Percentiles rank a stretch among this genome's conserved stretches.
Evolutionary conservation across 2,888 invertebrate species (phyloP).

Genomic region (Terebella lapidaria): DNA sequence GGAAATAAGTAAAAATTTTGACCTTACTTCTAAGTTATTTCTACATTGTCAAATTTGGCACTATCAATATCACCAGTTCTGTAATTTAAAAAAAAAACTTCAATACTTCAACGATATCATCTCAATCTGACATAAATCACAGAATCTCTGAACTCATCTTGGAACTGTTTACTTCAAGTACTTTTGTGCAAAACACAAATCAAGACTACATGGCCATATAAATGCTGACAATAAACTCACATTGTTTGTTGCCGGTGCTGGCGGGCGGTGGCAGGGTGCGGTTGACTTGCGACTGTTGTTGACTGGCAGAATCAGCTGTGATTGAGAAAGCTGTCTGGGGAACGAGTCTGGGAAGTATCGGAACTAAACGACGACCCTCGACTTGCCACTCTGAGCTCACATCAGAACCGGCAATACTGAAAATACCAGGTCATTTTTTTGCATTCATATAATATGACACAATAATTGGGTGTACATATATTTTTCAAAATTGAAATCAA

Average conservation of each 20-base stretch:
- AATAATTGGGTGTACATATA: too few species aligned
- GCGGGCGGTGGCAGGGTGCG: constrained; percentile 46
- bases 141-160: too few species aligned
- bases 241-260: constrained; percentile 26
- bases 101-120: too few species aligned
- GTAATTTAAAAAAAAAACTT: too few species aligned
- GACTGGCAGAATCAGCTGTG: constrained; percentile 75
- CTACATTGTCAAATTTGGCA: too few species aligned
- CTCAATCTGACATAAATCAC: too few species aligned
- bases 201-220: neutral
- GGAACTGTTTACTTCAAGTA: too few species aligned
- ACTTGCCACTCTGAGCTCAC: constrained; percentile 71
- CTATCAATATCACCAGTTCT: too few species aligned
- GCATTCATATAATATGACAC: neutral
- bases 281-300: constrained; percentile 64
- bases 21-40: too few species aligned
- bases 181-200: too few species aligned
- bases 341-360: constrained; percentile 75
- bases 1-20: too few species aligned
- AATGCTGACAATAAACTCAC: constrained; percentile 19
- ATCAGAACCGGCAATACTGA: constrained; percentile 58
- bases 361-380: constrained; percentile 78
- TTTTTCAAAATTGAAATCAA: too few species aligned
- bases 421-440: constrained; percentile 11
- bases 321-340: constrained; percentile 80